phyloP scores from a whole-genome alignment of 2,797 vertebrate genomes.

The Vultur gryphus region DNA sequence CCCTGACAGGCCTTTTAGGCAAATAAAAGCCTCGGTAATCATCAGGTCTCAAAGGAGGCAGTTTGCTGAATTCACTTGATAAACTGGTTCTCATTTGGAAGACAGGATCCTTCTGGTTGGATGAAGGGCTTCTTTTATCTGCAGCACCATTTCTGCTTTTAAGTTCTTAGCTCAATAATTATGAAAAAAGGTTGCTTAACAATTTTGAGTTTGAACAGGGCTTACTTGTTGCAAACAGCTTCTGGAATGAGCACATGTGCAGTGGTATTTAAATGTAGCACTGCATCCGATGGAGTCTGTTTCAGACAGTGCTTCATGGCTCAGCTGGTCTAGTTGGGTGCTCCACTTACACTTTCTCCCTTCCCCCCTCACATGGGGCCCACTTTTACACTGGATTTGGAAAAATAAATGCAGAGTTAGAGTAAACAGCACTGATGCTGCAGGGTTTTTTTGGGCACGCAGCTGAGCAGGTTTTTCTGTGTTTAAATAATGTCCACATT shows the following conservation, averaged over 20 bases:
- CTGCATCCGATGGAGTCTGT: background rate
- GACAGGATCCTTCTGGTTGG: background rate
- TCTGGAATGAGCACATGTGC: background rate
- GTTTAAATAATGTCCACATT: background rate
- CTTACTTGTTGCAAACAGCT: background rate
- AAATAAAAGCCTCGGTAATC: background rate
- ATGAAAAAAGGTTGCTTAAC: background rate
- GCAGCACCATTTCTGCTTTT: background rate
- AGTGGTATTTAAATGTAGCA: background rate
- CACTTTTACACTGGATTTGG: background rate
- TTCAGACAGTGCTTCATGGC: background rate
- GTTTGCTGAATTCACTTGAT: background rate
- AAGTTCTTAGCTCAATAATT: background rate
- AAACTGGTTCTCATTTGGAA: background rate
- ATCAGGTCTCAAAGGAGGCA: constrained; percentile 21
- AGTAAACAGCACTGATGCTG: background rate
- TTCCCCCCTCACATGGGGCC: background rate
- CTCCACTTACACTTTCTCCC: background rate
- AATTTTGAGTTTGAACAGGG: background rate
- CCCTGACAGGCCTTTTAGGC: background rate
- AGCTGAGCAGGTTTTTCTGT: background rate
- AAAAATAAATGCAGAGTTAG: background rate
- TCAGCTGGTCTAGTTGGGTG: background rate
- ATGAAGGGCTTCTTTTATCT: background rate
- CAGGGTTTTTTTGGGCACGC: background rate